Evolutionary conservation across 53 echinoderm and acorn worm genomes (phyloP).

Genomic region (Henricia sp.): DNA sequence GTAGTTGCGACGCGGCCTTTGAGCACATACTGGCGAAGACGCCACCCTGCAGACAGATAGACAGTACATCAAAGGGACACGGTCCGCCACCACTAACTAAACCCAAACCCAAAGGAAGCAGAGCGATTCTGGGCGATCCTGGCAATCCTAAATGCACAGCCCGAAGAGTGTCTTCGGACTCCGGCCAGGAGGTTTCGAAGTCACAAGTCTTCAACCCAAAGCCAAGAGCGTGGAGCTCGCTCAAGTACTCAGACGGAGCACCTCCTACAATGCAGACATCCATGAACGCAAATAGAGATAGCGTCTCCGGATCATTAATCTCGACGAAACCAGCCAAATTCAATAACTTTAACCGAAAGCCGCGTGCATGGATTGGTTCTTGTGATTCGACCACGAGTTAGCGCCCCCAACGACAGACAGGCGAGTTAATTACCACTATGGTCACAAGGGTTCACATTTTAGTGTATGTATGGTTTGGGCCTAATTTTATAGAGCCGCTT

Average conservation of each 20-base stretch:
- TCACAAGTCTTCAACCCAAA: slow-evolving; percentile 75
- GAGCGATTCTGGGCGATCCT: background rate
- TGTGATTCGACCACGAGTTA: slow-evolving; percentile 1
- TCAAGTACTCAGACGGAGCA: slow-evolving; percentile 52
- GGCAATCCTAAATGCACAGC: slow-evolving; percentile 50
- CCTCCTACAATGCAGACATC: slow-evolving; percentile 73
- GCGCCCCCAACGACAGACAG: slow-evolving; percentile 48
- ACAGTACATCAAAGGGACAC: slow-evolving; percentile 31
- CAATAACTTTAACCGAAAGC: slow-evolving; percentile 85
- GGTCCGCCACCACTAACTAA: slow-evolving; percentile 52
- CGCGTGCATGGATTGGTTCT: slow-evolving; percentile 53
- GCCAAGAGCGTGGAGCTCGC: slow-evolving; percentile 76
- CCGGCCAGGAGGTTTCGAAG: background rate
- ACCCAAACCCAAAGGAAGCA: slow-evolving; percentile 74
- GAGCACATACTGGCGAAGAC: slow-evolving; percentile 46
- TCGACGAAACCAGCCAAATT: slow-evolving; percentile 59
- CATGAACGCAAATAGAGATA: slow-evolving; percentile 72
- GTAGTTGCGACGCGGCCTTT: slow-evolving; percentile 72
- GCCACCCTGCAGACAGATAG: slow-evolving; percentile 32
- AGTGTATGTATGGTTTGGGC: slow-evolving; percentile 28
- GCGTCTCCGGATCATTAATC: slow-evolving; percentile 24
- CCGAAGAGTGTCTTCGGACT: slow-evolving; percentile 34
- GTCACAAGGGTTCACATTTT: slow-evolving; percentile 19
- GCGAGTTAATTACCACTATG: slow-evolving; percentile 36
- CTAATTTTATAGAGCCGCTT: too few relatives aligned